These are phyloP conservation scores for Cantharis nigra DNA, from an alignment of 2,888 invertebrate species.

Conservation along the genomic window DNA sequence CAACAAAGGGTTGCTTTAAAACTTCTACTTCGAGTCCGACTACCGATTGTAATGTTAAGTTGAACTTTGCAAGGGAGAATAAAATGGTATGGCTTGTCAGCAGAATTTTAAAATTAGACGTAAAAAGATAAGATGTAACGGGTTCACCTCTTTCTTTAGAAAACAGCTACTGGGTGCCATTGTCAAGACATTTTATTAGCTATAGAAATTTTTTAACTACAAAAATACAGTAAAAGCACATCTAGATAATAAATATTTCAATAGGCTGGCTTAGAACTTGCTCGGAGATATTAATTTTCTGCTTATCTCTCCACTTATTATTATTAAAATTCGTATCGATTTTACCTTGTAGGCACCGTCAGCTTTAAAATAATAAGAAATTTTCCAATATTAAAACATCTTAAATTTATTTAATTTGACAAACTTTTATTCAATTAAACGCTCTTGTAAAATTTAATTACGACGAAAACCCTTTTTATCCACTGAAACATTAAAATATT, in stretches of 20 bases:
- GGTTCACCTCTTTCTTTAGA: not conserved
- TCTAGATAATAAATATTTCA: not conserved
- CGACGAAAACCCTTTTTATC: not conserved
- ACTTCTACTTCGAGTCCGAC: not conserved
- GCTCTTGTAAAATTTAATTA: not conserved
- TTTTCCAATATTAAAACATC: not conserved
- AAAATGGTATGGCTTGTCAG: not conserved
- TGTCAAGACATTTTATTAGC: not conserved
- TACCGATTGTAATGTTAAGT: not conserved
- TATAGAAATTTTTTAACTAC: not conserved
- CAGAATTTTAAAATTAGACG: not conserved
- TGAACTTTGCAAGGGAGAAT: not conserved
- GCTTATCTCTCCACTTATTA: not conserved
- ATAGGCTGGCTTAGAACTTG: not conserved
- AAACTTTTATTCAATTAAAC: not conserved
- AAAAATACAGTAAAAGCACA: not conserved
- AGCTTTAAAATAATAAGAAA: not conserved
- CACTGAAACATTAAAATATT: not conserved
- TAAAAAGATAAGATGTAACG: not conserved
- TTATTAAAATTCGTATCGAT: not conserved
- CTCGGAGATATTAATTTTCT: not conserved
- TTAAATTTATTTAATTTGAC: not conserved
- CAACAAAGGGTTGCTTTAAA: not conserved
- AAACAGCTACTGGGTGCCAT: not conserved
- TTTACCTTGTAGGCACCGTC: not conserved